Evolutionary conservation across 92 coral and sea anemone genomes (phyloP).

Genomic region (Paragorgia papillata): DNA sequence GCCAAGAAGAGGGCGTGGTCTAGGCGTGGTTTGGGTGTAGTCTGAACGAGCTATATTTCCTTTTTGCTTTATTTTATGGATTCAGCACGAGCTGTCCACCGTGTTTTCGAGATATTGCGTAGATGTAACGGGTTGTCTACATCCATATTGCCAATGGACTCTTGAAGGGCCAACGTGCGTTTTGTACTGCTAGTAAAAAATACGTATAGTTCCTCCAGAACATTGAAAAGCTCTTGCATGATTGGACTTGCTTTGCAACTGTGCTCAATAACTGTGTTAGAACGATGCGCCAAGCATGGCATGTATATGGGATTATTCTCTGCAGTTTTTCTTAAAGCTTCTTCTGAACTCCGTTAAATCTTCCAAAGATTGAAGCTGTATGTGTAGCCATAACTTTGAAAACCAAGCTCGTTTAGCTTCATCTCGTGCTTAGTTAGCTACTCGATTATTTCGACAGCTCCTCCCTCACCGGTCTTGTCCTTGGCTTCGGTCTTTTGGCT

Average conservation of each 20-base stretch:
- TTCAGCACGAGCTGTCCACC: constrained; percentile 19
- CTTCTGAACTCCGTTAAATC: constrained; percentile 24
- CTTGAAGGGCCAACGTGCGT: not conserved
- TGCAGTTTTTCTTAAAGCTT: constrained; percentile 12
- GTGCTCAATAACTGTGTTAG: constrained; percentile 30
- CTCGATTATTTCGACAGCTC: constrained; percentile 9
- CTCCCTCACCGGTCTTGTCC: constrained; percentile 20
- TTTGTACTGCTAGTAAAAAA: constrained; percentile 24
- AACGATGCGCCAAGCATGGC: constrained; percentile 31
- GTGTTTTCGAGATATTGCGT: constrained; percentile 11
- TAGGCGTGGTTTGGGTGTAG: no score
- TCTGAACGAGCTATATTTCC: no score
- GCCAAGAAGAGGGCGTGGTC: no score
- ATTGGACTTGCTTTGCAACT: no score
- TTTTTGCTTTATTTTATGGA: no score
- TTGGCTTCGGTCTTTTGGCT: constrained; percentile 35
- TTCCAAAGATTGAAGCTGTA: constrained; percentile 8
- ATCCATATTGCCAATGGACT: not conserved
- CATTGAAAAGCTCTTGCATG: constrained; percentile 13
- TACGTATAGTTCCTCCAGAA: constrained; percentile 9
- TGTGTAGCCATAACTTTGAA: constrained; percentile 29
- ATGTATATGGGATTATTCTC: constrained; percentile 20
- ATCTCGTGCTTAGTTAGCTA: constrained; percentile 1
- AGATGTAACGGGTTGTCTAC: constrained; percentile 14
- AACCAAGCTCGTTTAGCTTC: constrained; percentile 7